A percentile compares a stretch with the other conserved stretches of the same genome.
Conservation (phyloP, 2,113 vertebrate species). For the Actenoides hombroni region DNA sequence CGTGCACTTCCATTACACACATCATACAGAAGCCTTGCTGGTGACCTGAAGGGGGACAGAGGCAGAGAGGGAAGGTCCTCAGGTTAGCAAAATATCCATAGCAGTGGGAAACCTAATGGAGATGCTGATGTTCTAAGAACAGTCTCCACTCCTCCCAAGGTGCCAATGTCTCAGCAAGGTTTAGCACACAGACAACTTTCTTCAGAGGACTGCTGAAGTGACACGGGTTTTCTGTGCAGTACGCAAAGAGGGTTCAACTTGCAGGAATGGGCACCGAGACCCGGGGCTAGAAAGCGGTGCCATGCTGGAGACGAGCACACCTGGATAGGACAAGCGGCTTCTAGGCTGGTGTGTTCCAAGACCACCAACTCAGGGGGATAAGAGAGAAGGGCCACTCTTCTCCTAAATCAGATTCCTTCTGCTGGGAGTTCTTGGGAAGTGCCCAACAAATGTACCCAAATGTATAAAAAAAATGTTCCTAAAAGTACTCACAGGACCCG, state of each 20-base stretch:
- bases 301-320: not conserved
- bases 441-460: too few species aligned
- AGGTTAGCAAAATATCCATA: not conserved
- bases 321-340: not conserved
- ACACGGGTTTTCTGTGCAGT: not conserved
- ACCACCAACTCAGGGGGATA: too few species aligned
- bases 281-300: not conserved
- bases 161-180: not conserved
- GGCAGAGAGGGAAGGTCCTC: not conserved
- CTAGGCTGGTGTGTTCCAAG: too few species aligned
- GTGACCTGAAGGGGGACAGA: slow-evolving; percentile 73
- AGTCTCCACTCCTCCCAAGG: not conserved
- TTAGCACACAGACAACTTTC: not conserved
- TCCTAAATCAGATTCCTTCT: too few species aligned
- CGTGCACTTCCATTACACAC: slow-evolving; percentile 90
- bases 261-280: not conserved
- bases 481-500: slow-evolving; percentile 79
- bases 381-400: too few species aligned
- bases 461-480: too few species aligned
- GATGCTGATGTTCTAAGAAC: not conserved
- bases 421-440: too few species aligned
- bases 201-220: not conserved
- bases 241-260: not conserved
- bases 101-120: not conserved
- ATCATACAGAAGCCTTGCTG: slow-evolving; percentile 91